Base-by-base conservation (phyloP, 2,888 invertebrate genomes). In the Drosophila neotestacea region DNA sequence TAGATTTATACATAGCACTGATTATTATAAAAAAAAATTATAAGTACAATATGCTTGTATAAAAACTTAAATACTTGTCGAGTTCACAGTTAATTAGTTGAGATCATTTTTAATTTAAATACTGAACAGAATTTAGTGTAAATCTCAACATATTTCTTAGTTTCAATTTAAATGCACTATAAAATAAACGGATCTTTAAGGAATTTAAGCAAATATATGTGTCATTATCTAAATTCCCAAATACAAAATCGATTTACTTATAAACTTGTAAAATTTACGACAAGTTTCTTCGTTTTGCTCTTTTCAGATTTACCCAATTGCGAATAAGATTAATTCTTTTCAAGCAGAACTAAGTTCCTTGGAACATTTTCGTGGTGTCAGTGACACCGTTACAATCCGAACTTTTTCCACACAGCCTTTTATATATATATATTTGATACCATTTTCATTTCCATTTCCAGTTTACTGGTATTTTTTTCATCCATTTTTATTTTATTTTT, bases 241-340 rank as follows among this genome's bases (percentile, higher is more conserved):
- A 66, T 44, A 30, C 32, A 13, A 36, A 68, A 59, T 54, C 61
- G 58, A 52, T 74, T 68, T 39, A 46, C 44, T 59, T 47, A 56
- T 52, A 58, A 72, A 56, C 58, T 47, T 4, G 27, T 38, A 28
- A 44, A 61, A 61, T 60, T 52, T 56, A 51, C 59, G 48, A 66
- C 48, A 64, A 65, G 54, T 56, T 44, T n/a, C n/a, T 34, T 38
- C 58, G 62, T 65, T 55, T 42, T 52, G 38, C 48, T 46, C 48
- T 41, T 58, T 27, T 11, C 46, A 58, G 56, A 68, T 61, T 59
- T 59, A 30, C 56, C 62, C 73, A 78, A 64, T 78, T 74, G 47
- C 65, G 55, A 76, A 74, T 79, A 65, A 75, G 79, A 79, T 77
- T 77, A 74, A 65, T 66, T 70, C 75, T 63, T 62, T 77, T 65